Evolutionary conservation across 2,888 invertebrate genomes (phyloP).

Genomic region (Caenorhabditis sp.): DNA sequence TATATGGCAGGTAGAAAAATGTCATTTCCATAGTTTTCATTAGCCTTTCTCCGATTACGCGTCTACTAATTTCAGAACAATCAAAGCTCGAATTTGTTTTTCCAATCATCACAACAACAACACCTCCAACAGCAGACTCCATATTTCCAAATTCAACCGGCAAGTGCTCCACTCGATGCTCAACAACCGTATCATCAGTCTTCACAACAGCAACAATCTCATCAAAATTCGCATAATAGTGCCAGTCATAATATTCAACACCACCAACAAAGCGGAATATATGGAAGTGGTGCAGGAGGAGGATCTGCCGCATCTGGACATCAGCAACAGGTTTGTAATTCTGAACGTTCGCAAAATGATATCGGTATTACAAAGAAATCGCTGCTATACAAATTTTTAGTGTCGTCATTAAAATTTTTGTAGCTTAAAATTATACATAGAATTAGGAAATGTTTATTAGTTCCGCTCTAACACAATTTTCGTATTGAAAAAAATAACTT

Average conservation of each 20-base stretch:
- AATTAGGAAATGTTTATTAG: too few relatives aligned
- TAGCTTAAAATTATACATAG: too few relatives aligned
- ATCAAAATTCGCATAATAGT: not conserved
- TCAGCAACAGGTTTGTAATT: not conserved
- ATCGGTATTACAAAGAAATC: too few relatives aligned
- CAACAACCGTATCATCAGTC: conserved; percentile 7
- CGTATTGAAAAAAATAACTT: too few relatives aligned
- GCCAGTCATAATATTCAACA: not conserved
- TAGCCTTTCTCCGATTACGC: too few relatives aligned
- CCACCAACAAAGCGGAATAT: conserved; percentile 5
- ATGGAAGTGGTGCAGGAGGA: not conserved
- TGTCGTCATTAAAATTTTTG: too few relatives aligned
- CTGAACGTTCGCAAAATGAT: too few relatives aligned
- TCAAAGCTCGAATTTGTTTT: not conserved
- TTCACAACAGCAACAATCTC: conserved; percentile 5
- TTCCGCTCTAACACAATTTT: too few relatives aligned
- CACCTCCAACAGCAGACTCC: not conserved
- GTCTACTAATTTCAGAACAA: not conserved
- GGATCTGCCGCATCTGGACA: not conserved
- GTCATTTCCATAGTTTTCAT: too few relatives aligned
- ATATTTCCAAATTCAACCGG: conserved; percentile 7
- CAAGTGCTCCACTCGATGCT: not conserved
- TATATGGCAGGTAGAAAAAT: too few relatives aligned
- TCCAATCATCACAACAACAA: conserved; percentile 12
- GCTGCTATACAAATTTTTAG: too few relatives aligned